These are phyloP conservation scores for Apodemia zela DNA, from an alignment of 2,888 invertebrate species.

Conservation along the genomic window DNA sequence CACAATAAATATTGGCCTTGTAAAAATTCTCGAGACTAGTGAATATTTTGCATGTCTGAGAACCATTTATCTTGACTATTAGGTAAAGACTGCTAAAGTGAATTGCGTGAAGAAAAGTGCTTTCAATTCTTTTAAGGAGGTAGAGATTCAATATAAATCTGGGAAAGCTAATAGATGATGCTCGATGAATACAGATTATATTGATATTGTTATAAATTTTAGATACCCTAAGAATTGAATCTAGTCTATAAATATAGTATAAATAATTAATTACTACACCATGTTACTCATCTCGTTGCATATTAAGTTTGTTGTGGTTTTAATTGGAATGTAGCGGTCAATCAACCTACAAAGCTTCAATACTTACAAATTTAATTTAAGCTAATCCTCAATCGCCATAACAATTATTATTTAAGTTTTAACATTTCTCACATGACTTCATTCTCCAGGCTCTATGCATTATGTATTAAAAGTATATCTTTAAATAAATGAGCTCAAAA, in stretches of 20 bases:
- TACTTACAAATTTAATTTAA: no score
- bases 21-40: conserved; percentile 18
- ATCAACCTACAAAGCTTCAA: no score
- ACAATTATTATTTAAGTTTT: no score
- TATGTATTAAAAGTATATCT: no score
- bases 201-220: not conserved
- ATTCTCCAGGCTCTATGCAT: no score
- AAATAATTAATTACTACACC: no score
- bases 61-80: conserved; percentile 26
- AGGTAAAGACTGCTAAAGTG: conserved; percentile 28
- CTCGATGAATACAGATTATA: not conserved
- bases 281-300: not conserved
- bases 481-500: no score
- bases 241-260: no score
- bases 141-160: conserved; percentile 11
- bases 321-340: no score
- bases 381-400: no score
- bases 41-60: conserved; percentile 27
- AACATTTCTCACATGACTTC: no score
- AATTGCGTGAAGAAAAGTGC: conserved; percentile 25
- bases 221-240: not conserved
- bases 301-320: not conserved
- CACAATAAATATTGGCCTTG: conserved; percentile 12
- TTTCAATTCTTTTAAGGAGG: conserved; percentile 23
- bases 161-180: not conserved